Evolutionary conservation across 2,888 invertebrate species (phyloP).

Genomic region (Sarcophaga variegata): DNA sequence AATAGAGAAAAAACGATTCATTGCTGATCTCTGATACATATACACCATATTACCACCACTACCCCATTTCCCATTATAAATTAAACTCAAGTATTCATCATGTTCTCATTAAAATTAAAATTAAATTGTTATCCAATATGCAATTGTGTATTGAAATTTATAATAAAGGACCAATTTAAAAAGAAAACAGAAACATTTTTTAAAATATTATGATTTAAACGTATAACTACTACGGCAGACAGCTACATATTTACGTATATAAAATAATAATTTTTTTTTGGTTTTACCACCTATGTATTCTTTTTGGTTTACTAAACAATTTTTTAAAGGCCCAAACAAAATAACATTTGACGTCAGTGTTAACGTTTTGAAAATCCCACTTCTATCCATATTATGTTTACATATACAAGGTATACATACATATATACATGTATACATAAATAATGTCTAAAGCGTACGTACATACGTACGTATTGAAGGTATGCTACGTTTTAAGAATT

Average conservation of each 20-base stretch:
- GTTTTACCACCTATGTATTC: not conserved
- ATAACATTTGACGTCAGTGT: slow-evolving; percentile 15
- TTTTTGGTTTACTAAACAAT: slow-evolving; percentile 8
- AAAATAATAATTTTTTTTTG: slow-evolving; percentile 7
- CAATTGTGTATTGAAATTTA: not conserved
- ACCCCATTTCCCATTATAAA: no score
- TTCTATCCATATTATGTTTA: not conserved
- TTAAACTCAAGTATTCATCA: no score
- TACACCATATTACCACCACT: no score
- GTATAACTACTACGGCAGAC: no score
- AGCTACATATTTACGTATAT: not conserved
- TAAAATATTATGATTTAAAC: not conserved
- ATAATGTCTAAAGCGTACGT: not conserved
- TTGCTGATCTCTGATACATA: no score
- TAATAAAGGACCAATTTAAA: not conserved
- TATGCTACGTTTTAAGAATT: slow-evolving; percentile 23
- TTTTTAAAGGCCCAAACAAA: not conserved
- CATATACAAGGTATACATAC: not conserved
- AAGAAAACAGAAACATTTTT: not conserved
- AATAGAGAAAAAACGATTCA: no score
- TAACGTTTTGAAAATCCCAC: slow-evolving; percentile 12
- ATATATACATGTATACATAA: not conserved
- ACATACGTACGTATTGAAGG: not conserved
- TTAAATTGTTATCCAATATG: not conserved
- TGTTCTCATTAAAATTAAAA: no score